Conservation (phyloP, 2,797 vertebrate species). For the Aselliscus stoliczkanus region DNA sequence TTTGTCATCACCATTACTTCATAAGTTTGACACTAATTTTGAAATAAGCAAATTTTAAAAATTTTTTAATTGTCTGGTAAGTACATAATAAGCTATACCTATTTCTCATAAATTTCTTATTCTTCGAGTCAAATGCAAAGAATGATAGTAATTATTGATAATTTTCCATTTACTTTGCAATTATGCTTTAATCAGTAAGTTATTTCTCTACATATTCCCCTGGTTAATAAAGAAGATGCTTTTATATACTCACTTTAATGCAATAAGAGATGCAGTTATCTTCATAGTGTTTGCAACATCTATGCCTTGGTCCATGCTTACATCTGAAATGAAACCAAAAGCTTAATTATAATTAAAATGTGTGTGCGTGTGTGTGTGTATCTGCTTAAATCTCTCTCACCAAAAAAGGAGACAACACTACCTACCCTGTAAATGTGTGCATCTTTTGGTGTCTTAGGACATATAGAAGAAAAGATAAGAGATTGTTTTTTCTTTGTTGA, state of each 20-base stretch:
- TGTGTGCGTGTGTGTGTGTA: neutral
- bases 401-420: slow-evolving; percentile 43
- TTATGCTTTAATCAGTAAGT: neutral
- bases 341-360: neutral
- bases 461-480: slow-evolving; percentile 39
- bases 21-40: slow-evolving; percentile 59
- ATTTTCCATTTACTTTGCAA: slow-evolving; percentile 11
- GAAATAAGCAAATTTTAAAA: slow-evolving; percentile 29
- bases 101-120: slow-evolving; percentile 56
- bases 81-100: neutral
- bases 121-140: slow-evolving; percentile 50
- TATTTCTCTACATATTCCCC: neutral
- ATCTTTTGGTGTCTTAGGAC: neutral
- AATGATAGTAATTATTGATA: slow-evolving; percentile 28
- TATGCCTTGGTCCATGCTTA: slow-evolving; percentile 95
- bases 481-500: neutral
- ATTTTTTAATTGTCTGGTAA: slow-evolving; percentile 53
- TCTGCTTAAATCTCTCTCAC: neutral
- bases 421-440: slow-evolving; percentile 9
- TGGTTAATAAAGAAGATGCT: neutral
- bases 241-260: slow-evolving; percentile 91
- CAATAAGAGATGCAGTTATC: slow-evolving; percentile 99
- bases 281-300: slow-evolving; percentile 97
- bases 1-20: slow-evolving; percentile 7
- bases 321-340: slow-evolving; percentile 87